phyloP scores from a whole-genome alignment of 2,888 invertebrate genomes.

The Hypolimnas misippus region DNA sequence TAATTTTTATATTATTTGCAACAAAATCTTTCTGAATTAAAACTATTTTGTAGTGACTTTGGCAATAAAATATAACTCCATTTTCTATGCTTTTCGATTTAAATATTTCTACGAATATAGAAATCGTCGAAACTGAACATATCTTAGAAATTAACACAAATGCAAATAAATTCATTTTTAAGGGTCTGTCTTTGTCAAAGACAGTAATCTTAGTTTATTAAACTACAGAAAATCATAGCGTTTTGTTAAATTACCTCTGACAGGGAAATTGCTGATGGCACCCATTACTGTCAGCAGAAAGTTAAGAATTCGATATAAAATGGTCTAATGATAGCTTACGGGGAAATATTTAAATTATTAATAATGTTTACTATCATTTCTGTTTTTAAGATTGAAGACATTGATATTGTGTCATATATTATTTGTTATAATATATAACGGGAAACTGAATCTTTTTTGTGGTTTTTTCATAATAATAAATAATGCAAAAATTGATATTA shows the following conservation, averaged over 20 bases:
- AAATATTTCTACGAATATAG: conserved; percentile 57
- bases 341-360: conserved; percentile 14
- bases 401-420: too few species aligned
- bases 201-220: not conserved
- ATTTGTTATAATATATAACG: too few species aligned
- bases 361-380: not conserved
- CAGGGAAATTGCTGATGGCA: conserved; percentile 53
- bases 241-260: conserved; percentile 44
- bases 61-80: conserved; percentile 59
- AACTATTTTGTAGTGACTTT: conserved; percentile 44
- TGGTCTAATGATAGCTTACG: conserved; percentile 23
- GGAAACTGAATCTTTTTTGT: too few species aligned
- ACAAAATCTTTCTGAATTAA: conserved; percentile 54
- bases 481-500: too few species aligned
- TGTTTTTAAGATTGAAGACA: not conserved
- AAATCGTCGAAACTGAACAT: conserved; percentile 44
- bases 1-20: conserved; percentile 49
- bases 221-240: conserved; percentile 32
- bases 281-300: conserved; percentile 61
- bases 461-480: too few species aligned
- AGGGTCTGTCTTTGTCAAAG: not conserved
- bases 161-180: conserved; percentile 27
- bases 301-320: conserved; percentile 45
- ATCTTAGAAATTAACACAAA: conserved; percentile 40
- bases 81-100: conserved; percentile 60